These are phyloP conservation scores for Coreius guichenoti DNA, from an alignment of 2,797 vertebrate species.

Conservation along the genomic window DNA sequence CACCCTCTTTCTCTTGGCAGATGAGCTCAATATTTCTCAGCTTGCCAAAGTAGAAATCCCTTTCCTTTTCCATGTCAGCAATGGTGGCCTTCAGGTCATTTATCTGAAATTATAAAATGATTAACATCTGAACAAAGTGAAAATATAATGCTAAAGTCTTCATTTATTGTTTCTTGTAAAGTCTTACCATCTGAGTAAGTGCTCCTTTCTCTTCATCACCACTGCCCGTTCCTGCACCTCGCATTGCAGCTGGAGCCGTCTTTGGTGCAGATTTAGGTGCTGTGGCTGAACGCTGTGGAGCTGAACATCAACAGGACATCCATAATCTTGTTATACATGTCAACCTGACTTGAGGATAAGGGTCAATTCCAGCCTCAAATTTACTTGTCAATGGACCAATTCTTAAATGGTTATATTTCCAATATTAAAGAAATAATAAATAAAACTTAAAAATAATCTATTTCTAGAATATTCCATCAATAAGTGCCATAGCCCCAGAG, in stretches of 20 bases:
- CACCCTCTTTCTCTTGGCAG: constrained; percentile 87
- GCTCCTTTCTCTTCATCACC: constrained; percentile 81
- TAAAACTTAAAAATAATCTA: background rate
- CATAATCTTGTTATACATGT: constrained; percentile 3
- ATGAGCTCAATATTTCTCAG: constrained; percentile 88
- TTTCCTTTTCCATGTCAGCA: constrained; percentile 87
- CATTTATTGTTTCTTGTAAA: background rate
- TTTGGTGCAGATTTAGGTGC: constrained; percentile 69
- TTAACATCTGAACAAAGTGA: background rate
- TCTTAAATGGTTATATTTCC: background rate
- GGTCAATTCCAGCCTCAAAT: background rate
- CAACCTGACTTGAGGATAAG: background rate
- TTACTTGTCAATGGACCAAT: background rate
- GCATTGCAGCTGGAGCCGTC: constrained; percentile 65
- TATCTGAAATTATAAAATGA: constrained; percentile 71
- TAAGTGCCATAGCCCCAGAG: background rate
- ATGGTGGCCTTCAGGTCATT: constrained; percentile 82
- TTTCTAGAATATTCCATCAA: background rate
- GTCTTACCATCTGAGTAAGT: constrained; percentile 81
- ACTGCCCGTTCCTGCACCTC: constrained; percentile 65
- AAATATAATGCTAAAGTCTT: background rate
- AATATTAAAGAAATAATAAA: background rate
- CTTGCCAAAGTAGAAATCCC: constrained; percentile 90
- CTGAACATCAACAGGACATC: constrained; percentile 64
- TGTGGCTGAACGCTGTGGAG: constrained; percentile 77